Percentiles rank a stretch among this genome's conserved stretches.
phyloP scores from a whole-genome alignment of 2,888 invertebrate genomes.

The Coelinius sp. region DNA sequence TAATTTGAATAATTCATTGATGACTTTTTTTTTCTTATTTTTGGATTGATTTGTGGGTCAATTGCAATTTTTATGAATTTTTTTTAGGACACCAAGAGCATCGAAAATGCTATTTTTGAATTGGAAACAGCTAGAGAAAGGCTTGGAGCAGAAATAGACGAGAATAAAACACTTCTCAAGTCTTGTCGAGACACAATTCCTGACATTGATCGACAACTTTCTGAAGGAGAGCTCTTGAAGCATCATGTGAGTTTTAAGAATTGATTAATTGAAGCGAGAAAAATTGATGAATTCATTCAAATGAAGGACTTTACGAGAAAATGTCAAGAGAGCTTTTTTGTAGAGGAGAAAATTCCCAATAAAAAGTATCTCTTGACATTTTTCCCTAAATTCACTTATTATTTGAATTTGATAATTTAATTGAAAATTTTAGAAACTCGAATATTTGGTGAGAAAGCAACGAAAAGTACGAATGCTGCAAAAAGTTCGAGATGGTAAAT shows the following conservation, averaged over 20 bases:
- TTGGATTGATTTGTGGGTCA: too few species aligned
- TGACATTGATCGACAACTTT: conserved; percentile 65
- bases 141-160: conserved; percentile 58
- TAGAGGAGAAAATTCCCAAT: too few species aligned
- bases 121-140: conserved; percentile 56
- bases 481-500: conserved; percentile 68
- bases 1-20: conserved; percentile 51
- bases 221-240: conserved; percentile 69
- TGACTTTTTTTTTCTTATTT: too few species aligned
- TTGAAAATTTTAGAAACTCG: conserved; percentile 74
- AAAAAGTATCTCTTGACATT: too few species aligned
- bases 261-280: too few species aligned
- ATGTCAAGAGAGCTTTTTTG: too few species aligned
- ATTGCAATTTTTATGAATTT: conserved; percentile 41
- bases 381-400: too few species aligned
- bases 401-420: too few species aligned
- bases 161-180: conserved; percentile 59
- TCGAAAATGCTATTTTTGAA: conserved; percentile 60
- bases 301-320: too few species aligned
- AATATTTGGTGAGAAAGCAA: conserved; percentile 79
- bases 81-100: conserved; percentile 61
- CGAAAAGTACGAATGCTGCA: conserved; percentile 77
- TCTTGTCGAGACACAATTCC: conserved; percentile 58
- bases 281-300: too few species aligned
- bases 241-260: conserved; percentile 63